Evolutionary conservation across 2,797 vertebrate species (phyloP).

Genomic region (Enteromius thamalakanensis): DNA sequence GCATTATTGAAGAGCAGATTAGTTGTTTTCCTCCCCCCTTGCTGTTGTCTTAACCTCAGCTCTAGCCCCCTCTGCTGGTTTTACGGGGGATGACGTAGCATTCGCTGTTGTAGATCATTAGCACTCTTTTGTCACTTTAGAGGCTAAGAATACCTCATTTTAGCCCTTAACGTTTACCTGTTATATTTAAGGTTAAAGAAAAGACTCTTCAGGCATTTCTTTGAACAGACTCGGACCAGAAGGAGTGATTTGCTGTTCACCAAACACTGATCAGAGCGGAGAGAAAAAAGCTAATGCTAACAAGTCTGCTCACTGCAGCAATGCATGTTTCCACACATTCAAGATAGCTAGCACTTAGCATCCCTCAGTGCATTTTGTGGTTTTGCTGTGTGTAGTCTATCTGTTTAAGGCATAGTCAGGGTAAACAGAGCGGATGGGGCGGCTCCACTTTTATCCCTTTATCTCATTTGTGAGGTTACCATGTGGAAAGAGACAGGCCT

Average conservation of each 20-base stretch:
- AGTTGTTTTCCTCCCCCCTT: background rate
- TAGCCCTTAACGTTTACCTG: conserved; percentile 49
- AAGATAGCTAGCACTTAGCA: conserved; percentile 59
- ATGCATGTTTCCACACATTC: conserved; percentile 58
- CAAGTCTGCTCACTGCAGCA: conserved; percentile 41
- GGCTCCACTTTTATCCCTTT: conserved; percentile 22
- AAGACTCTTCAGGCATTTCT: conserved; percentile 15
- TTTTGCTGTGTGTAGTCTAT: conserved; percentile 47
- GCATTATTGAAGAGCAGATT: conserved; percentile 19
- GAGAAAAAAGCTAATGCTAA: conserved; percentile 23
- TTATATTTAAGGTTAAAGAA: conserved; percentile 16
- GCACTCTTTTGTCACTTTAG: conserved; percentile 48
- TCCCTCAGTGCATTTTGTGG: conserved; percentile 56
- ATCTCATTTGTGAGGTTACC: conserved; percentile 1
- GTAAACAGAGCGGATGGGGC: conserved; percentile 27
- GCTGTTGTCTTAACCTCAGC: conserved; percentile 16
- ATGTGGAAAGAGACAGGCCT: conserved; percentile 10
- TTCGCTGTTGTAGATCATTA: conserved; percentile 39
- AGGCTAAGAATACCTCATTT: conserved; percentile 24
- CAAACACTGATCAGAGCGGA: background rate
- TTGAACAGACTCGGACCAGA: conserved; percentile 14
- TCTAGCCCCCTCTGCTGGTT: conserved; percentile 28
- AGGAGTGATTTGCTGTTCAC: conserved; percentile 19
- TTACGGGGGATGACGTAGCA: conserved; percentile 48
- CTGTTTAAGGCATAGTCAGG: conserved; percentile 35